Percentiles rank a stretch among this genome's conserved stretches.
phyloP scores from a whole-genome alignment of 2,113 vertebrate species.

The Chloroceryle aenea region DNA sequence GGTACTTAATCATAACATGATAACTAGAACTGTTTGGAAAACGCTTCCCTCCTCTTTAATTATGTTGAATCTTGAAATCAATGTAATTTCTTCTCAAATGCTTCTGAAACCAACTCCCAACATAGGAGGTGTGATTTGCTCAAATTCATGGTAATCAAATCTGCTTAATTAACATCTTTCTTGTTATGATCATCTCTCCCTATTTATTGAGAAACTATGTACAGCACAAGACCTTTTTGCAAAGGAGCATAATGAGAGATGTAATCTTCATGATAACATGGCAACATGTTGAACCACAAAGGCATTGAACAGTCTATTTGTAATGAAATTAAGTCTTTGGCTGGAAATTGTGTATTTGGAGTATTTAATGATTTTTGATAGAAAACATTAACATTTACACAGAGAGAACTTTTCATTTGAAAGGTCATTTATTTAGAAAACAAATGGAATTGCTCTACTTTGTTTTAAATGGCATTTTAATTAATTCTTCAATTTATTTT shows the following conservation, averaged over 20 bases:
- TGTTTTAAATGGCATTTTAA: slow-evolving; percentile 38
- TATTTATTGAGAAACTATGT: not conserved
- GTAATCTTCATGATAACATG: not conserved
- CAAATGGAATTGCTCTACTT: slow-evolving; percentile 1
- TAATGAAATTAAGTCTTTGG: not conserved
- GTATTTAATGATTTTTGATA: not conserved
- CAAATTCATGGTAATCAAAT: not conserved
- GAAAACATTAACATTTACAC: not conserved
- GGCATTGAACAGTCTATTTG: not conserved
- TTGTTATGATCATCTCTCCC: not conserved
- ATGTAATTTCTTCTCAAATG: not conserved
- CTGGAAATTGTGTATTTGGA: not conserved
- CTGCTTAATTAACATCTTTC: not conserved
- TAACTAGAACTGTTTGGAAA: not conserved
- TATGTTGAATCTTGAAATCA: not conserved
- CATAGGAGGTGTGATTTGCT: not conserved
- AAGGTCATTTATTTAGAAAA: slow-evolving; percentile 36
- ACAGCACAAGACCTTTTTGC: not conserved
- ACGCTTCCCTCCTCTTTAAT: not conserved
- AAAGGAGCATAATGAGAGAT: not conserved
- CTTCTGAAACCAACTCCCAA: not conserved
- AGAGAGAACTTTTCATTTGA: not conserved
- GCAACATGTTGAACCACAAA: not conserved
- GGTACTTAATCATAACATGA: not conserved
- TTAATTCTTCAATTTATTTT: slow-evolving; percentile 56